Conservation (phyloP, 2,888 invertebrate genomes). For the Lutraria lutraria region DNA sequence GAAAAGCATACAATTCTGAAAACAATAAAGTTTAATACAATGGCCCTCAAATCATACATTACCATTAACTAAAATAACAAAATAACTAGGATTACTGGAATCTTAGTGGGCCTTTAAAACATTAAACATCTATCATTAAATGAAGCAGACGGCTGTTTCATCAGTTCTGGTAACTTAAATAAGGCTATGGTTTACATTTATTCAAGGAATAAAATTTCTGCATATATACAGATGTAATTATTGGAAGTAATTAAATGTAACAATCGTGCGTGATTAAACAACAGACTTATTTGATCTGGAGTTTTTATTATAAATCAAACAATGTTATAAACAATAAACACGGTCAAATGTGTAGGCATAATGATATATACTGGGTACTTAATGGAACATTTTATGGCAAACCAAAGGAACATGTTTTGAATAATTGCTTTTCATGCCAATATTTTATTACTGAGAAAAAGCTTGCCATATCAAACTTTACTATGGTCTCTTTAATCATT, state of each 20-base stretch:
- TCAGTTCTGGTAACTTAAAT: background rate
- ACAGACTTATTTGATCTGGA: background rate
- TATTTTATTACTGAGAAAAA: background rate
- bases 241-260: conserved; percentile 23
- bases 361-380: background rate
- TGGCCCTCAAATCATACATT: too few species aligned
- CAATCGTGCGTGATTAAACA: conserved; percentile 38
- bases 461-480: too few species aligned
- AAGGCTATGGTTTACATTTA: conserved; percentile 6
- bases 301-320: conserved; percentile 44
- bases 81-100: background rate
- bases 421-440: background rate
- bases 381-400: background rate
- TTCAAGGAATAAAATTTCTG: conserved; percentile 11
- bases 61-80: too few species aligned
- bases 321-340: conserved; percentile 32
- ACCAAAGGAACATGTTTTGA: background rate
- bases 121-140: background rate
- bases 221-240: conserved; percentile 25
- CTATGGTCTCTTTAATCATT: too few species aligned
- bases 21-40: too few species aligned
- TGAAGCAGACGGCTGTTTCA: background rate
- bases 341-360: background rate
- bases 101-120: conserved; percentile 6
- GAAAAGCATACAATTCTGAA: too few species aligned